Evolutionary conservation across 2,888 invertebrate species (phyloP).

Genomic region (Perizoma affinitatum): DNA sequence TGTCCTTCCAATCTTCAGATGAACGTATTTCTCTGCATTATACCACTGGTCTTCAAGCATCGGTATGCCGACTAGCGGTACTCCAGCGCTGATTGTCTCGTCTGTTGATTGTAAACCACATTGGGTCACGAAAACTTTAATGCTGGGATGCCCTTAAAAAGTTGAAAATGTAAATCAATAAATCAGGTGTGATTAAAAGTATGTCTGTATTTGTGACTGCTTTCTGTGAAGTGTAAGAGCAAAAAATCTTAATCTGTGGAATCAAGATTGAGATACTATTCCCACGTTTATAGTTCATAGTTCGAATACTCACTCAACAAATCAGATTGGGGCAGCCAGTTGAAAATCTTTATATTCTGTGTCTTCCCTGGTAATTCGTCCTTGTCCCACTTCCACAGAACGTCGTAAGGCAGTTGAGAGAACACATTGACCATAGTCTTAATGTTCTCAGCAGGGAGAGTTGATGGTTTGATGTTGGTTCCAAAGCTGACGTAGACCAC

Average conservation of each 20-base stretch:
- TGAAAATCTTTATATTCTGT: slow-evolving; percentile 62
- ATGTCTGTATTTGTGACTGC: too few relatives aligned
- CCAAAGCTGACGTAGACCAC: slow-evolving; percentile 75
- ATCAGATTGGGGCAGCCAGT: slow-evolving; percentile 72
- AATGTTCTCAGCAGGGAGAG: slow-evolving; percentile 54
- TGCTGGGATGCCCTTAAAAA: slow-evolving; percentile 64
- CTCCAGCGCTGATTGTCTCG: slow-evolving; percentile 67
- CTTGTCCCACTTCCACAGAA: slow-evolving; percentile 73
- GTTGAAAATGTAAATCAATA: too few relatives aligned
- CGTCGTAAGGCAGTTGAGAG: slow-evolving; percentile 64
- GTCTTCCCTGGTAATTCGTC: slow-evolving; percentile 59
- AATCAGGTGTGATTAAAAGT: too few relatives aligned
- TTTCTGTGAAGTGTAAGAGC: too few relatives aligned
- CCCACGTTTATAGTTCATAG: too few relatives aligned
- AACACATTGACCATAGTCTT: slow-evolving; percentile 57
- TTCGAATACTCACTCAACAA: slow-evolving; percentile 54
- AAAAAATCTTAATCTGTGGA: too few relatives aligned
- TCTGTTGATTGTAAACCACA: slow-evolving; percentile 75
- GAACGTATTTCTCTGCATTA: slow-evolving; percentile 59
- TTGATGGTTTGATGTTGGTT: slow-evolving; percentile 58
- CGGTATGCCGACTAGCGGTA: slow-evolving; percentile 68
- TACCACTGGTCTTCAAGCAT: slow-evolving; percentile 70
- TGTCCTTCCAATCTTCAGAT: slow-evolving; percentile 52
- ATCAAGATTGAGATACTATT: too few relatives aligned
- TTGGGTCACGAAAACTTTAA: slow-evolving; percentile 76